phyloP scores from a whole-genome alignment of 2,888 invertebrate species.

The Lycophotia porphyrea region DNA sequence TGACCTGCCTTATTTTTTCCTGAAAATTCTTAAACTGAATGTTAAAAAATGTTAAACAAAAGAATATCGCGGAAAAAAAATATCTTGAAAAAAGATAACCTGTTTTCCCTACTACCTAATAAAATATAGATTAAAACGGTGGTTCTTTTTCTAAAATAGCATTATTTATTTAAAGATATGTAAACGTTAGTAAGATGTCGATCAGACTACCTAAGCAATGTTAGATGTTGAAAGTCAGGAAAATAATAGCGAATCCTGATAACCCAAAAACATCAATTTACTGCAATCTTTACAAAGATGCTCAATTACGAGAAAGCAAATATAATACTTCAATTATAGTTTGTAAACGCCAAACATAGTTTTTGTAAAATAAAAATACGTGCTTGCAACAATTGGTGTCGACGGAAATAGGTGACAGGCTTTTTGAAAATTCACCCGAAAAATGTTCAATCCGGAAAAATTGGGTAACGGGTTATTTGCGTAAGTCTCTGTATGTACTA shows the following conservation, averaged over 20 bases:
- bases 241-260: no score
- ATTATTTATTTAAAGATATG: no score
- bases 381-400: neutral
- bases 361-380: conserved; percentile 16
- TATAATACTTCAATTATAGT: neutral
- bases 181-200: no score
- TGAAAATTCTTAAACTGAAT: neutral
- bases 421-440: conserved; percentile 7
- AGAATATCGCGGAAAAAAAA: neutral
- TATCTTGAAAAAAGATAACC: neutral
- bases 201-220: neutral
- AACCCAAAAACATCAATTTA: conserved; percentile 3
- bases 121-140: neutral
- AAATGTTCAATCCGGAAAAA: neutral
- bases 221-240: neutral
- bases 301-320: conserved; percentile 2
- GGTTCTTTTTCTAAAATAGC: no score
- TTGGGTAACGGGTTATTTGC: neutral
- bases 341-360: neutral
- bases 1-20: neutral
- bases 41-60: neutral
- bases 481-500: neutral
- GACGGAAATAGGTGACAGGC: neutral
- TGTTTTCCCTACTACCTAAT: neutral
- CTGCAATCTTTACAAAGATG: neutral